phyloP scores from a whole-genome alignment of 2,888 invertebrate species.

The Drosophila lutescens region DNA sequence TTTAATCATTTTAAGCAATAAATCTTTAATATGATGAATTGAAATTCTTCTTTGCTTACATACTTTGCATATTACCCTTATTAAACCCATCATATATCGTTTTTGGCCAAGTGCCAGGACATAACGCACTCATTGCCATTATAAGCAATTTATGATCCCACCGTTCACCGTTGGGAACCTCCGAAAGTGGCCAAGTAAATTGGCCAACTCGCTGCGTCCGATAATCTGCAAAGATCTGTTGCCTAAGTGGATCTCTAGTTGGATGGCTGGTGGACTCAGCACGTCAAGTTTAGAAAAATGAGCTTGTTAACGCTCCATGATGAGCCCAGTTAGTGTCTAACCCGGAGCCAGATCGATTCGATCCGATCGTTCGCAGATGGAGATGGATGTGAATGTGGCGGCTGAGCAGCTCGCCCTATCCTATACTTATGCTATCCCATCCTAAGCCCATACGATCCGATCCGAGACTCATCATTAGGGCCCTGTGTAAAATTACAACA shows the following conservation, averaged over 20 bases:
- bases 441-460: no score
- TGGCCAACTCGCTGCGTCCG: conserved; percentile 15
- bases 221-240: conserved; percentile 45
- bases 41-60: background rate
- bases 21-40: background rate
- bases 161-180: conserved; percentile 14
- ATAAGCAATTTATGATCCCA: conserved; percentile 56
- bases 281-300: conserved; percentile 79
- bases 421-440: background rate
- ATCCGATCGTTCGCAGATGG: conserved; percentile 40
- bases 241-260: conserved; percentile 44
- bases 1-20: background rate
- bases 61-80: conserved; percentile 81
- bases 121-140: conserved; percentile 50
- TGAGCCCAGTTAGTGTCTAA: conserved; percentile 81
- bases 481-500: conserved; percentile 80
- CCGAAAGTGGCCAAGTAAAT: conserved; percentile 29
- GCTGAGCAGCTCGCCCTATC: background rate
- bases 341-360: conserved; percentile 66
- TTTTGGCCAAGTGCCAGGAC: conserved; percentile 25
- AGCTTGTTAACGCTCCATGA: conserved; percentile 82
- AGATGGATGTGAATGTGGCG: conserved; percentile 33
- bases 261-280: conserved; percentile 56
- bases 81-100: conserved; percentile 4
- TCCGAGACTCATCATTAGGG: conserved; percentile 69